phyloP scores from a whole-genome alignment of 2,888 invertebrate genomes.

The Meliscaeva auricollis region DNA sequence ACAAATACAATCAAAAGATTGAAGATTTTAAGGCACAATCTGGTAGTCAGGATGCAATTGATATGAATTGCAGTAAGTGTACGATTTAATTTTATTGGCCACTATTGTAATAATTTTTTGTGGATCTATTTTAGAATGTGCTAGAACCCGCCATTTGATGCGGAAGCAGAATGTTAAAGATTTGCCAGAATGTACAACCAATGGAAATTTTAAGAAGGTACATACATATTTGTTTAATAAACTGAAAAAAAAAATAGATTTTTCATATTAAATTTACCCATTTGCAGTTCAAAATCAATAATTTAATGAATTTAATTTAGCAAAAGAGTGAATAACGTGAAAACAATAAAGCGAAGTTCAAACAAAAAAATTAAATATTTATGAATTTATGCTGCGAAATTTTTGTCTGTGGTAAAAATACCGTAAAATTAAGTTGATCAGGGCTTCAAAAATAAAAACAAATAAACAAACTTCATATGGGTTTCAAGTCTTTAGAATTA shows the following conservation, averaged over 20 bases:
- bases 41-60: slow-evolving; percentile 82
- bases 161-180: slow-evolving; percentile 82
- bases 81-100: not conserved
- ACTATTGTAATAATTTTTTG: not conserved
- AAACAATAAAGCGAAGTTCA: no score
- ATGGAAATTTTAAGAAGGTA: slow-evolving; percentile 87
- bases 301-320: no score
- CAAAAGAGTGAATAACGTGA: no score
- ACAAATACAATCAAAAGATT: slow-evolving; percentile 86
- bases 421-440: no score
- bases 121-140: slow-evolving; percentile 86
- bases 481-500: no score
- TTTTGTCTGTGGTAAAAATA: no score
- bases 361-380: no score
- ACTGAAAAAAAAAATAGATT: not conserved
- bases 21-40: slow-evolving; percentile 84
- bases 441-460: no score
- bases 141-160: slow-evolving; percentile 85
- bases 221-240: not conserved
- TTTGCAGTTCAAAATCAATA: no score
- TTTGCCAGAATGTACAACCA: slow-evolving; percentile 86
- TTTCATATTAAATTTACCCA: no score
- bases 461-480: no score
- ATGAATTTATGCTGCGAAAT: no score
- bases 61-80: slow-evolving; percentile 88